A percentile compares a stretch with the other conserved stretches of the same genome.
Conservation (phyloP, 2,888 invertebrate species). For the Philereme transversata region DNA sequence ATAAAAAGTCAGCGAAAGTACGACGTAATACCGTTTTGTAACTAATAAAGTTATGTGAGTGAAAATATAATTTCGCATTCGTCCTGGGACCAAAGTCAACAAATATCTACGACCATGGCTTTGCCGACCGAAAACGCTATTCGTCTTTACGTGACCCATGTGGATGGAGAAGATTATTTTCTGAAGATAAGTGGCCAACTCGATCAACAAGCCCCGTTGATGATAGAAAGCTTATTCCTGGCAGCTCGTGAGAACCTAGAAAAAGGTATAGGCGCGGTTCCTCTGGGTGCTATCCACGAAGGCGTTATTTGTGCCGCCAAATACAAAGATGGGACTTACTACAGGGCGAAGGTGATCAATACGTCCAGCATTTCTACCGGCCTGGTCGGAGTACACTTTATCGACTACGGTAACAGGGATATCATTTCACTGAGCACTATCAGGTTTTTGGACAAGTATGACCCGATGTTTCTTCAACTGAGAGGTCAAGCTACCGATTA, state of each 20-base stretch:
- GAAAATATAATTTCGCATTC: constrained; percentile 36
- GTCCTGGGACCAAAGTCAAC: constrained; percentile 31
- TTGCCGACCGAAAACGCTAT: constrained; percentile 64
- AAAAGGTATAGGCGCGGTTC: constrained; percentile 73
- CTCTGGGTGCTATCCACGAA: constrained; percentile 75
- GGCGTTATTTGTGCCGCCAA: constrained; percentile 86
- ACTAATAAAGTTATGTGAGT: constrained; percentile 61
- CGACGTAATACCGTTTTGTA: constrained; percentile 46
- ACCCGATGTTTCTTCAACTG: constrained; percentile 74
- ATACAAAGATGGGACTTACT: constrained; percentile 87
- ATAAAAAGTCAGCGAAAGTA: constrained; percentile 51
- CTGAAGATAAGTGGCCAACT: constrained; percentile 89
- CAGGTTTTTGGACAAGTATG: constrained; percentile 81
- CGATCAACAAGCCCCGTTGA: constrained; percentile 82
- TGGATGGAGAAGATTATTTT: constrained; percentile 87
- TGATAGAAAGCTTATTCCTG: constrained; percentile 81
- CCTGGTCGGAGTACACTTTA: constrained; percentile 86
- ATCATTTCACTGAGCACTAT: constrained; percentile 84
- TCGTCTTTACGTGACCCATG: constrained; percentile 85
- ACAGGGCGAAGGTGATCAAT: constrained; percentile 85
- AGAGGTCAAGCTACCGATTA: constrained; percentile 85
- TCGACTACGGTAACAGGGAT: constrained; percentile 88
- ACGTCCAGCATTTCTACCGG: constrained; percentile 74
- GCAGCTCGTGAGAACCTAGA: constrained; percentile 68
- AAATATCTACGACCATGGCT: constrained; percentile 57